These are phyloP conservation scores for Harpagoxenus sublaevis DNA, from an alignment of 2,888 invertebrate genomes.

Conservation along the genomic window DNA sequence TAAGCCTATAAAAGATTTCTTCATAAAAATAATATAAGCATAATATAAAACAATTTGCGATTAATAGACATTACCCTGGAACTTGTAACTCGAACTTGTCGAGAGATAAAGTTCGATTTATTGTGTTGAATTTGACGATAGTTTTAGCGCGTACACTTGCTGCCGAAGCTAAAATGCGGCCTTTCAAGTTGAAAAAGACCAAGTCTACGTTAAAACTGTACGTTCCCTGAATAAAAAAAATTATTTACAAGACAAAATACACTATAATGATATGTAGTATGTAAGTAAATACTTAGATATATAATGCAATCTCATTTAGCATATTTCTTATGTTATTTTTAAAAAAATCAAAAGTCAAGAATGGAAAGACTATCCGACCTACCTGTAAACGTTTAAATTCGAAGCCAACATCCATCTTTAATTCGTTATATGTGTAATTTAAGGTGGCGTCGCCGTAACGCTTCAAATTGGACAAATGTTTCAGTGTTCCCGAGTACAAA, in stretches of 20 bases:
- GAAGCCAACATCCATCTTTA: slow-evolving; percentile 25
- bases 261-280: background rate
- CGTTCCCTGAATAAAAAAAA: slow-evolving; percentile 11
- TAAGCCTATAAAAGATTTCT: background rate
- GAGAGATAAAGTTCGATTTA: background rate
- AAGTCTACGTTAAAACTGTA: slow-evolving; percentile 4
- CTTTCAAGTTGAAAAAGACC: background rate
- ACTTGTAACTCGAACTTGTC: background rate
- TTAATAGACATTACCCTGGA: slow-evolving; percentile 23
- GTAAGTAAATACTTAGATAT: background rate
- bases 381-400: slow-evolving; percentile 49
- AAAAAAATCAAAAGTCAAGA: background rate
- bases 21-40: background rate
- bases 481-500: slow-evolving; percentile 35
- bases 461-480: slow-evolving; percentile 37
- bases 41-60: background rate
- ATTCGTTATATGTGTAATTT: slow-evolving; percentile 3
- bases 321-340: background rate
- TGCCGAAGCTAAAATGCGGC: background rate
- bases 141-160: background rate
- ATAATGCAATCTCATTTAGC: background rate
- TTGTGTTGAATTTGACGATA: background rate
- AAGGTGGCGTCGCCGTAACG: background rate
- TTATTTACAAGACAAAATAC: background rate
- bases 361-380: background rate